Percentiles rank a stretch among this genome's conserved stretches.
Conservation (phyloP, 2,797 vertebrate genomes). For the Crypturellus tataupa region DNA sequence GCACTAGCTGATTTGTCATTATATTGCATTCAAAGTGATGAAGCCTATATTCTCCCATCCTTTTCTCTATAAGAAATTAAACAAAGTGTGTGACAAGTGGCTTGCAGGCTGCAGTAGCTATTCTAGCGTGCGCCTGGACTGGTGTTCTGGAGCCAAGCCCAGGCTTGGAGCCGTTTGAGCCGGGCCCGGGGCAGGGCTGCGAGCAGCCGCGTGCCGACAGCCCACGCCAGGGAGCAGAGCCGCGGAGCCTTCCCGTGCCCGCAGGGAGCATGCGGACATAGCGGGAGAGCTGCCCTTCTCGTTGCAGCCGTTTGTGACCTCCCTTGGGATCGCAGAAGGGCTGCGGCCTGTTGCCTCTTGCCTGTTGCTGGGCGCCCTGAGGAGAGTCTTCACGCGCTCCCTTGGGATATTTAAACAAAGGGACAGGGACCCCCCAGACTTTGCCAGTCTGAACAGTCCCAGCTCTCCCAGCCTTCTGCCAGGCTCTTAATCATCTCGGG, state of each 20-base stretch:
- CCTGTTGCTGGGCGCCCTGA: not conserved
- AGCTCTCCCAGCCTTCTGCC: not conserved
- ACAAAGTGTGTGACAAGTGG: not conserved
- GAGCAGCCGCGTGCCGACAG: not conserved
- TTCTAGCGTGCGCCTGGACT: not conserved
- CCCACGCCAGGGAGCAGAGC: not conserved
- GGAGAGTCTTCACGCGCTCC: not conserved
- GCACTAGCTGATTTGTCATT: slow-evolving; percentile 36
- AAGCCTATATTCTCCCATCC: not conserved
- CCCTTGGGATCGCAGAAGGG: not conserved
- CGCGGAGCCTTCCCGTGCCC: not conserved
- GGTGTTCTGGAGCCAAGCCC: not conserved
- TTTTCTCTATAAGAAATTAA: slow-evolving; percentile 10
- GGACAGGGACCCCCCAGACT: not conserved
- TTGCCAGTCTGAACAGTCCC: not conserved
- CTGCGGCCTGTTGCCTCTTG: not conserved
- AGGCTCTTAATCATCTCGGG: not conserved
- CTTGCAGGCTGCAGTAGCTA: not conserved
- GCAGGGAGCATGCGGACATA: not conserved
- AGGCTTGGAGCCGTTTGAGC: not conserved
- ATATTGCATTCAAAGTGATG: not conserved
- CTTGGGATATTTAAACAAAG: not conserved
- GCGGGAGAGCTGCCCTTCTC: not conserved
- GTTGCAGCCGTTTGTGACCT: not conserved
- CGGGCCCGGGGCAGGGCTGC: not conserved